A percentile compares a stretch with the other conserved stretches of the same genome.
Evolutionary conservation across 2,888 invertebrate genomes (phyloP).

Genomic region (Sisyra nigra): DNA sequence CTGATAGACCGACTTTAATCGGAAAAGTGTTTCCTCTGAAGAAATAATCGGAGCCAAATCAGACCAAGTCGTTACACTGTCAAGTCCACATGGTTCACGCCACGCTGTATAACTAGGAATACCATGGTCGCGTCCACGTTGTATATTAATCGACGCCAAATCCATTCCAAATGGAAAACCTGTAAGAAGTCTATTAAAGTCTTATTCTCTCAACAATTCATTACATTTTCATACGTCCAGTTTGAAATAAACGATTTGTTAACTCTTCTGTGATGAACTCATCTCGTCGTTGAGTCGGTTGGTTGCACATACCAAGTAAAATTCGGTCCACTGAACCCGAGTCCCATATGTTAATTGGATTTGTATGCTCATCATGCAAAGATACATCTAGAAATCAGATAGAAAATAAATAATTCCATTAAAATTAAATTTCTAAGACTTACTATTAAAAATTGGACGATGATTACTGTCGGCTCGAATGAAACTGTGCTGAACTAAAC

Average conservation of each 20-base stretch:
- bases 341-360: constrained; percentile 51
- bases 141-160: constrained; percentile 75
- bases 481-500: constrained; percentile 65
- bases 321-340: constrained; percentile 66
- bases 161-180: constrained; percentile 66
- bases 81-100: constrained; percentile 63
- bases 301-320: constrained; percentile 58
- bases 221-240: constrained; percentile 25
- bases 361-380: constrained; percentile 61
- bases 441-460: constrained; percentile 52
- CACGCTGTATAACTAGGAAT: constrained; percentile 63
- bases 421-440: constrained; percentile 22
- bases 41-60: constrained; percentile 49
- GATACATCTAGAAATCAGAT: constrained; percentile 45
- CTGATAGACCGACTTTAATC: constrained; percentile 36
- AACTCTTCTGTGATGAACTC: constrained; percentile 68
- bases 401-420: neutral
- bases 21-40: constrained; percentile 41
- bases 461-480: constrained; percentile 56
- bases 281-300: constrained; percentile 61
- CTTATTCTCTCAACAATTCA: neutral
- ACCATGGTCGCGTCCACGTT: constrained; percentile 76
- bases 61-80: constrained; percentile 45
- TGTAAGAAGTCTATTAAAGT: constrained; percentile 13
- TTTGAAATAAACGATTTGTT: constrained; percentile 72